Evolutionary conservation across 2,888 invertebrate species (phyloP).

Genomic region (Plusia festucae): DNA sequence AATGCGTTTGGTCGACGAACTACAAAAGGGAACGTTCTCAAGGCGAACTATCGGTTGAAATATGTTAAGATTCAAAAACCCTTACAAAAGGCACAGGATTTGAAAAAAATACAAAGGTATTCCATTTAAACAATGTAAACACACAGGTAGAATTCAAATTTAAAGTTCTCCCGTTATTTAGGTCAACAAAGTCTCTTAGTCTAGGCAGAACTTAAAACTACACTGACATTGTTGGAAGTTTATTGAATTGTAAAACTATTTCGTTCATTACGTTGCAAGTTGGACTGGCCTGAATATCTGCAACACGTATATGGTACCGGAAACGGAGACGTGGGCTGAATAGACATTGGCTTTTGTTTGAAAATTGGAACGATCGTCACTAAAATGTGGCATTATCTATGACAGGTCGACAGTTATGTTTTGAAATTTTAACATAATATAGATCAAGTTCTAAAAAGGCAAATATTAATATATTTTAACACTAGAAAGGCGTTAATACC

Average conservation of each 20-base stretch:
- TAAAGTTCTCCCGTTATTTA: conserved; percentile 35
- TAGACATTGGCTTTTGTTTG: conserved; percentile 47
- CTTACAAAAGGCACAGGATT: neutral
- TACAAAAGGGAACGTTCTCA: conserved; percentile 41
- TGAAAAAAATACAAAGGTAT: neutral
- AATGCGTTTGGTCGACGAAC: conserved; percentile 58
- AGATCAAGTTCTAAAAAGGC: neutral
- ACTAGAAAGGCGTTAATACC: neutral
- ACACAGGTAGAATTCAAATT: conserved; percentile 19
- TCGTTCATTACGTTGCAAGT: conserved; percentile 36
- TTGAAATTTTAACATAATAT: neutral
- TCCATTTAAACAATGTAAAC: neutral
- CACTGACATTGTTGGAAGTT: conserved; percentile 24
- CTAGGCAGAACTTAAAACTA: conserved; percentile 20
- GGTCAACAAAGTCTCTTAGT: conserved; percentile 22
- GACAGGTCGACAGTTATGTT: conserved; percentile 22
- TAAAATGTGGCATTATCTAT: conserved; percentile 31
- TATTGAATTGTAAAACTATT: conserved; percentile 50
- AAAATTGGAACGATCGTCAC: conserved; percentile 45
- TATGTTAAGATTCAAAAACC: conserved; percentile 1
- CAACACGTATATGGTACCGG: conserved; percentile 50
- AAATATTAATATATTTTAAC: neutral
- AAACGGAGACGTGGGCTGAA: conserved; percentile 51
- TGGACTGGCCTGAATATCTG: conserved; percentile 49
- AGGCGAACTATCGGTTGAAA: conserved; percentile 13